These are phyloP conservation scores for Trichomalopsis sarcophagae DNA, from an alignment of 1,140 invertebrate species.

Conservation along the genomic window DNA sequence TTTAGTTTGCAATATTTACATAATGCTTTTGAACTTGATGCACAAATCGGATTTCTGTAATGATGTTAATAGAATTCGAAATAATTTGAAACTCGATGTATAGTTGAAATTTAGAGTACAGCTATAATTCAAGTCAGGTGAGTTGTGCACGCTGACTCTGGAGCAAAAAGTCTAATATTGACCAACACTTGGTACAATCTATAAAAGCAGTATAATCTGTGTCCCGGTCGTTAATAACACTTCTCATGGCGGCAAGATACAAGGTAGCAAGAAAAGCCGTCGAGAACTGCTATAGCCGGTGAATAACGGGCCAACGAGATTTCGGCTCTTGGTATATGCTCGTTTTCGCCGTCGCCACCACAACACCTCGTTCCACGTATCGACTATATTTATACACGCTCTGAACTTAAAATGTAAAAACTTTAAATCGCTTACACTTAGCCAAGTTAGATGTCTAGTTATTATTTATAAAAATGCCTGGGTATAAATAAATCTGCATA, in stretches of 20 bases:
- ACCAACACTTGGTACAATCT: conserved; percentile 43
- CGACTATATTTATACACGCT: conserved; percentile 19
- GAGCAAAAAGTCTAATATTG: conserved; percentile 39
- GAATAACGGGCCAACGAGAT: conserved; percentile 42
- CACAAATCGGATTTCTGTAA: no score
- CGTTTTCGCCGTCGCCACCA: not conserved
- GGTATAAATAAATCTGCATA: no score
- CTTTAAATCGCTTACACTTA: conserved; percentile 1
- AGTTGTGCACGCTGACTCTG: not conserved
- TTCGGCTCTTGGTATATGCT: conserved; percentile 36
- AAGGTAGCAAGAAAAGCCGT: conserved; percentile 47
- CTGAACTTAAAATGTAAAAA: conserved; percentile 22
- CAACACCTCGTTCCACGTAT: conserved; percentile 19
- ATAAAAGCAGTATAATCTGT: conserved; percentile 44
- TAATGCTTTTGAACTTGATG: no score
- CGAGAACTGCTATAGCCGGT: conserved; percentile 14
- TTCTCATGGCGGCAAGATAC: conserved; percentile 36
- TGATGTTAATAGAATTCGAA: no score
- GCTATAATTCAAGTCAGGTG: conserved; percentile 34
- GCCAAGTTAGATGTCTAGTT: no score
- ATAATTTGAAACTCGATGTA: not conserved
- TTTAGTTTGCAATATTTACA: no score
- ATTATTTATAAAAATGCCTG: no score
- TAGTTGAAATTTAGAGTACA: not conserved
- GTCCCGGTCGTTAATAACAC: conserved; percentile 47